These are phyloP conservation scores for Leucozona laternaria DNA, from an alignment of 2,888 invertebrate species.

Conservation along the genomic window DNA sequence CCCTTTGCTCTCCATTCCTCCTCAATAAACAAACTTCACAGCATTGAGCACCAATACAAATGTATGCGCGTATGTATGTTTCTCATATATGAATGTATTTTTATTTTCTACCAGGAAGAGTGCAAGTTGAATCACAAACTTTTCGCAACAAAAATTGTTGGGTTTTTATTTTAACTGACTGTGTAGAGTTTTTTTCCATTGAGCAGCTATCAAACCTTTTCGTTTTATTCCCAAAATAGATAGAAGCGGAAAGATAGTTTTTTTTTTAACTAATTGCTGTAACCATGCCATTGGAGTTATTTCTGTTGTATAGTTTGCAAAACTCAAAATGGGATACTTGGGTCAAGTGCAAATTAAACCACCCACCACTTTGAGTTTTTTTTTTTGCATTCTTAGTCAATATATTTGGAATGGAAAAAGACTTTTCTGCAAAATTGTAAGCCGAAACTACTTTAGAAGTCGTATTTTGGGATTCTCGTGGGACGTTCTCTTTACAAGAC, in stretches of 20 bases:
- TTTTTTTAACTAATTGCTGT: background rate
- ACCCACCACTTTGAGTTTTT: background rate
- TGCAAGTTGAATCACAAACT: background rate
- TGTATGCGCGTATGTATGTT: background rate
- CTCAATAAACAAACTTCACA: background rate
- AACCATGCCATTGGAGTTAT: background rate
- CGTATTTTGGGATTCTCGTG: too few species aligned
- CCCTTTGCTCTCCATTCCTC: background rate
- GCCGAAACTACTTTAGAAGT: too few species aligned
- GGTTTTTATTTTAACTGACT: background rate
- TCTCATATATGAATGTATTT: background rate
- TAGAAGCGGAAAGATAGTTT: background rate
- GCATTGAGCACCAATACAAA: background rate
- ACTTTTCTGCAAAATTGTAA: too few species aligned
- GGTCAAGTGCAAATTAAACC: background rate
- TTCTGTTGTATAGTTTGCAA: background rate
- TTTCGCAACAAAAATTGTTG: background rate
- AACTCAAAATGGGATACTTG: background rate
- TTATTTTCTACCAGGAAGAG: background rate
- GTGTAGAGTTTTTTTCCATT: background rate
- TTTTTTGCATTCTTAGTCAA: background rate
- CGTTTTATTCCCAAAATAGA: background rate
- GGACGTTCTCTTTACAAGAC: too few species aligned
- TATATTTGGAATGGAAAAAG: background rate
- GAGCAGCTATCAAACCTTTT: background rate